A percentile compares a stretch with the other conserved stretches of the same genome.
Conservation (phyloP, 2,113 vertebrate species). For the Corapipo altera region DNA sequence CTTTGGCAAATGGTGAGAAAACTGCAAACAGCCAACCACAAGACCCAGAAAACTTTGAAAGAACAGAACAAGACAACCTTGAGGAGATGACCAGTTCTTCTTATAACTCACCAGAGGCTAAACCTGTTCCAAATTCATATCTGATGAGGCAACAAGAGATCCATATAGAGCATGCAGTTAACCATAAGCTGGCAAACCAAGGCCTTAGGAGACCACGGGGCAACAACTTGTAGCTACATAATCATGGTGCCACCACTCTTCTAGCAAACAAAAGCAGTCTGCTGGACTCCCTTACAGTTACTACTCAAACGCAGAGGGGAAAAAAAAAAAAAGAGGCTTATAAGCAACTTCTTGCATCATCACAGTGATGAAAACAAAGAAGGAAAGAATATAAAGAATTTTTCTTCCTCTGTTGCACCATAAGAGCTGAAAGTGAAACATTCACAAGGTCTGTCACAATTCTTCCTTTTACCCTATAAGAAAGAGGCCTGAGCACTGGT, state of each 20-base stretch:
- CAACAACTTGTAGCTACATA: not conserved
- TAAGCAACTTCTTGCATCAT: not conserved
- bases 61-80: not conserved
- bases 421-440: not conserved
- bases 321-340: not conserved
- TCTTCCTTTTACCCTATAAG: not conserved
- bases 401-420: not conserved
- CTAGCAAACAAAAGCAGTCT: not conserved
- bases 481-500: not conserved
- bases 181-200: not conserved
- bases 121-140: not conserved
- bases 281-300: not conserved
- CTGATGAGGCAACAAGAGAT: not conserved
- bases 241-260: not conserved
- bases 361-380: too few species aligned
- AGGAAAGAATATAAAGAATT: not conserved
- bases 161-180: not conserved
- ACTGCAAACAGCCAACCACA: not conserved
- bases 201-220: not conserved
- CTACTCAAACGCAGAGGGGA: not conserved
- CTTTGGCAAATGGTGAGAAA: not conserved
- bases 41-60: not conserved
- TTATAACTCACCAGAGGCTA: not conserved
- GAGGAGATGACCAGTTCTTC: not conserved
- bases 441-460: not conserved